A percentile compares a stretch with the other conserved stretches of the same genome.
phyloP scores from a whole-genome alignment of 2,113 vertebrate species.

The Centropus bengalensis region DNA sequence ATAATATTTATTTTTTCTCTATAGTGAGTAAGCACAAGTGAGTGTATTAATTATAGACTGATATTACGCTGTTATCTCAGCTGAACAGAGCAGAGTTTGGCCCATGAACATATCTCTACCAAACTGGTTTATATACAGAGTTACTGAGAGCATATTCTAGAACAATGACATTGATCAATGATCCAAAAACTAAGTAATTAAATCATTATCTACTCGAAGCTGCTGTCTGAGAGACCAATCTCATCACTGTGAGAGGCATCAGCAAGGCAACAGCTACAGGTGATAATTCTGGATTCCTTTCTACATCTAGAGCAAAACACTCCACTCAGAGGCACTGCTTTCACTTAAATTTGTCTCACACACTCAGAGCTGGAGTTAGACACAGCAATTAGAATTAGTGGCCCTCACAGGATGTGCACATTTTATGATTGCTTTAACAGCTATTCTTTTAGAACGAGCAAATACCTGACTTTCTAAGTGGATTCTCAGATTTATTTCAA shows the following conservation, averaged over 20 bases:
- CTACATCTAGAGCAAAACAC: neutral
- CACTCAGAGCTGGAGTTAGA: neutral
- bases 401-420: neutral
- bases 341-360: conserved; percentile 12
- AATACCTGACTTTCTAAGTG: neutral
- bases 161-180: neutral
- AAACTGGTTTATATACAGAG: neutral
- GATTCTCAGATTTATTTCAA: neutral
- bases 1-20: neutral
- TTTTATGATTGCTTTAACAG: neutral
- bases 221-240: neutral
- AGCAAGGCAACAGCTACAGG: conserved; percentile 16
- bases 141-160: neutral
- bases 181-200: conserved; percentile 32
- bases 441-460: neutral
- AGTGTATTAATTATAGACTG: neutral
- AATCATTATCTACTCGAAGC: neutral
- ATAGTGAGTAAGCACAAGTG: neutral
- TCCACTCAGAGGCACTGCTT: neutral
- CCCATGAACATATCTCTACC: neutral
- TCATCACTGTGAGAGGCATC: conserved; percentile 25
- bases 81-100: conserved; percentile 31
- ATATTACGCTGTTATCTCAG: conserved; percentile 26
- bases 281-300: neutral
- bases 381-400: neutral